Conservation (phyloP, 2,888 invertebrate genomes). For the Aporophyla nigra region DNA sequence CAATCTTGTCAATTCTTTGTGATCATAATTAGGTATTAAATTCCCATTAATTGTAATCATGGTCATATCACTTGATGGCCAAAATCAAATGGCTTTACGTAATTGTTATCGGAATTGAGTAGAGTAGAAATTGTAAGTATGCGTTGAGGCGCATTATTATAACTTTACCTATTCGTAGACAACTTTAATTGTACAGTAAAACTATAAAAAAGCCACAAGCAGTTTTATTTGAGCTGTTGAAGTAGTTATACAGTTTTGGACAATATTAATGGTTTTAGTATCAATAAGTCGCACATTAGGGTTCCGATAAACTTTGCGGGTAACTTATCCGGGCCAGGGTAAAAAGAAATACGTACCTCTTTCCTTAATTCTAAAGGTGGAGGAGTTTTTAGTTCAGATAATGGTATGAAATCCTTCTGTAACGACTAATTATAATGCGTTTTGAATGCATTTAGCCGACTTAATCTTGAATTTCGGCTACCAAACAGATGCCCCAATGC, state of each 20-base stretch:
- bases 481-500: background rate
- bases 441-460: background rate
- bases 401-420: background rate
- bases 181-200: too few relatives aligned
- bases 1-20: background rate
- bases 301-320: background rate
- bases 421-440: background rate
- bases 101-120: background rate
- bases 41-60: background rate
- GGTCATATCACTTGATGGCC: background rate
- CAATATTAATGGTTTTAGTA: background rate
- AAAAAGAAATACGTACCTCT: too few relatives aligned
- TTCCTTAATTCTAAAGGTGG: background rate
- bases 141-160: background rate
- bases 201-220: too few relatives aligned
- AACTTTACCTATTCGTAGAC: too few relatives aligned
- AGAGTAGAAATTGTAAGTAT: too few relatives aligned
- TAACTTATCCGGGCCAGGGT: background rate
- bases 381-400: background rate
- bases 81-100: background rate
- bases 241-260: background rate
- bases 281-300: background rate
- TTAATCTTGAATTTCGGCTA: background rate
- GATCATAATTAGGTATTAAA: background rate
- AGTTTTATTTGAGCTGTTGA: background rate